These are phyloP conservation scores for Cartodere bifasciata DNA, from an alignment of 2,888 invertebrate genomes.

Conservation along the genomic window DNA sequence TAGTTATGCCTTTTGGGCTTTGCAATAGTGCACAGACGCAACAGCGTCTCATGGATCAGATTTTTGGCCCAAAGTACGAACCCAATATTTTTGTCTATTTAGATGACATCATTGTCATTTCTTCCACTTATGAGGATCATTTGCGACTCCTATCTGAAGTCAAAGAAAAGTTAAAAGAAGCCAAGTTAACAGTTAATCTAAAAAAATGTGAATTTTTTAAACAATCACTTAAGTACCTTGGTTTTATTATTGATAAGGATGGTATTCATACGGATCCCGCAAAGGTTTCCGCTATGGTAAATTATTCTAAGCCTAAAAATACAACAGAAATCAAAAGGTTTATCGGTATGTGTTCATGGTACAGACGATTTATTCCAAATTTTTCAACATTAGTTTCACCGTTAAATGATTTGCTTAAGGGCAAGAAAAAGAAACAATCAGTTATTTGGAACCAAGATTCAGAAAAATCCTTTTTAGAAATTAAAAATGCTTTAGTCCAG, in stretches of 20 bases:
- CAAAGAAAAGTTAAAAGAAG: slow-evolving; percentile 10
- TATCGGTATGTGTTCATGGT: slow-evolving; percentile 21
- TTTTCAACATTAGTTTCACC: slow-evolving; percentile 18
- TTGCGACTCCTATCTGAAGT: slow-evolving; percentile 15
- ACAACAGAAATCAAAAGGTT: slow-evolving; percentile 21
- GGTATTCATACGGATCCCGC: slow-evolving; percentile 20
- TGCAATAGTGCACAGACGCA: slow-evolving; percentile 17
- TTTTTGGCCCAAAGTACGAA: slow-evolving; percentile 13
- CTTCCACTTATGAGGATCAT: slow-evolving; percentile 17
- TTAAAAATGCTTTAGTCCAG: slow-evolving; percentile 19
- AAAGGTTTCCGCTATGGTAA: slow-evolving; percentile 19
- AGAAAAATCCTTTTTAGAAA: slow-evolving; percentile 15
- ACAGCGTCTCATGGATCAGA: slow-evolving; percentile 15
- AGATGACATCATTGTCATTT: slow-evolving; percentile 20
- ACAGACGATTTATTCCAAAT: slow-evolving; percentile 18
- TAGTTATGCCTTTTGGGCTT: slow-evolving; percentile 13
- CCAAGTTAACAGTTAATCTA: slow-evolving; percentile 18
- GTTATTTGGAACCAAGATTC: slow-evolving; percentile 16
- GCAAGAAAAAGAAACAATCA: slow-evolving; percentile 14
- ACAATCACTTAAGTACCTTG: slow-evolving; percentile 18
- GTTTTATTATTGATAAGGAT: slow-evolving; percentile 18
- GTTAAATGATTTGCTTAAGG: slow-evolving; percentile 17
- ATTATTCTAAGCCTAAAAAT: slow-evolving; percentile 17
- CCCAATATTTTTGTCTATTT: slow-evolving; percentile 16
- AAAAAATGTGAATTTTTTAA: slow-evolving; percentile 20